phyloP scores from a whole-genome alignment of 92 coral and sea anemone species.

The Porites lobata region DNA sequence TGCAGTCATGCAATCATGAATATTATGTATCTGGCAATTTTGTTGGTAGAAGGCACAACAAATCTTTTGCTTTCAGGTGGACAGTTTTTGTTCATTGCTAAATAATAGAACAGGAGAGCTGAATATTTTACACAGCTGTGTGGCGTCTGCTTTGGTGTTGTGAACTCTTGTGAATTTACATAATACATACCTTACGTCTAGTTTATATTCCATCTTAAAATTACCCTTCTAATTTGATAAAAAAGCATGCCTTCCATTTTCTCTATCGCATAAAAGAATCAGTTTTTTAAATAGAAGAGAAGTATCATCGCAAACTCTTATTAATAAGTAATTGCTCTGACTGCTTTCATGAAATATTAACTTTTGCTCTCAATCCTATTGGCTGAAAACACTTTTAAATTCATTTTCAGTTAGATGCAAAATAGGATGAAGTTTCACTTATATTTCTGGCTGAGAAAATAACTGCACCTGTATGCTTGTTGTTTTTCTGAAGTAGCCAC shows the following conservation, averaged over 20 bases:
- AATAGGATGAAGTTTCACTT: slow-evolving; percentile 38
- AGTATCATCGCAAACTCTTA: neutral
- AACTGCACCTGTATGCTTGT: slow-evolving; percentile 27
- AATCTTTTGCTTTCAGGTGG: slow-evolving; percentile 14
- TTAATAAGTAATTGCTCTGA: slow-evolving; percentile 30
- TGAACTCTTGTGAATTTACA: slow-evolving; percentile 3
- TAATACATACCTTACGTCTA: neutral
- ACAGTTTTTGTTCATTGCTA: neutral
- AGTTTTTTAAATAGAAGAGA: slow-evolving; percentile 4
- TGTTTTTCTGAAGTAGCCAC: slow-evolving; percentile 52
- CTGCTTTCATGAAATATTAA: slow-evolving; percentile 36
- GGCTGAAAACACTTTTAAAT: slow-evolving; percentile 79
- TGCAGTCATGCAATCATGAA: slow-evolving; percentile 37
- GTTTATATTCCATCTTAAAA: neutral
- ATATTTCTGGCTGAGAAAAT: slow-evolving; percentile 19
- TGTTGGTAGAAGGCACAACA: neutral
- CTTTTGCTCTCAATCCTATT: slow-evolving; percentile 49
- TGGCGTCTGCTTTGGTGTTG: neutral
- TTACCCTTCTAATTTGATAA: slow-evolving; percentile 18
- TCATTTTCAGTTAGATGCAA: slow-evolving; percentile 80
- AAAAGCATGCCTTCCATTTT: slow-evolving; percentile 13
- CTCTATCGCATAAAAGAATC: neutral
- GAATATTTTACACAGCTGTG: slow-evolving; percentile 17
- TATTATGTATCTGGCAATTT: neutral
- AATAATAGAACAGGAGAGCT: slow-evolving; percentile 3